Percentiles rank a stretch among this genome's conserved stretches.
Evolutionary conservation across 1,140 invertebrate genomes (phyloP).

Genomic region (Achatina immaculata): DNA sequence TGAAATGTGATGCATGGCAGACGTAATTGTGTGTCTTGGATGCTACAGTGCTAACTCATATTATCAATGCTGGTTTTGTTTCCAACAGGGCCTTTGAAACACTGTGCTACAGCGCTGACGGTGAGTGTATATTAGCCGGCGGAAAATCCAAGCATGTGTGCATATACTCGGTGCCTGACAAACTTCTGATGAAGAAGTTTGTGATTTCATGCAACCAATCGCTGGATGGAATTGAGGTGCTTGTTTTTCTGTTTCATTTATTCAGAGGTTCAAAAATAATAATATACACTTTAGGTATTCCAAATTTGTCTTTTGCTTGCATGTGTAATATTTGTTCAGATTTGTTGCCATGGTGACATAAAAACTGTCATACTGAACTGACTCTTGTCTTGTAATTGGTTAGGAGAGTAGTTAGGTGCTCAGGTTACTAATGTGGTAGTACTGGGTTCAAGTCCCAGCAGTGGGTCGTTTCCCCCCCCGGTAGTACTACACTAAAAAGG

Average conservation of each 20-base stretch:
- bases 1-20: too few species aligned
- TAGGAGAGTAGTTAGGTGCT: too few species aligned
- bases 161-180: constrained; percentile 83
- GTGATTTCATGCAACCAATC: constrained; percentile 94
- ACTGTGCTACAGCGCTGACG: constrained; percentile 93
- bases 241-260: constrained; percentile 57
- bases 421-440: too few species aligned
- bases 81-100: constrained; percentile 87
- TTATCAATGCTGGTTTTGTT: constrained; percentile 40
- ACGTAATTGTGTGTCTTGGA: too few species aligned
- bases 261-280: too few species aligned
- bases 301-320: not conserved
- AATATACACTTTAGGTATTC: too few species aligned
- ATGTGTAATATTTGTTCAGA: not conserved
- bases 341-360: not conserved
- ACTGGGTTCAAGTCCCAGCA: too few species aligned
- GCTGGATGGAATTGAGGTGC: constrained; percentile 92
- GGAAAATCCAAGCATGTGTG: constrained; percentile 95
- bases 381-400: too few species aligned
- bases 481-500: too few species aligned
- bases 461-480: too few species aligned
- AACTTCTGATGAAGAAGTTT: constrained; percentile 83
- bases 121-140: constrained; percentile 86
- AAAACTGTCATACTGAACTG: too few species aligned
- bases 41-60: too few species aligned